Evolutionary conservation across 2,113 vertebrate species (phyloP), one percentile per base, ranked within the genome.

Genomic region (Nanorana parkeri): DNA sequence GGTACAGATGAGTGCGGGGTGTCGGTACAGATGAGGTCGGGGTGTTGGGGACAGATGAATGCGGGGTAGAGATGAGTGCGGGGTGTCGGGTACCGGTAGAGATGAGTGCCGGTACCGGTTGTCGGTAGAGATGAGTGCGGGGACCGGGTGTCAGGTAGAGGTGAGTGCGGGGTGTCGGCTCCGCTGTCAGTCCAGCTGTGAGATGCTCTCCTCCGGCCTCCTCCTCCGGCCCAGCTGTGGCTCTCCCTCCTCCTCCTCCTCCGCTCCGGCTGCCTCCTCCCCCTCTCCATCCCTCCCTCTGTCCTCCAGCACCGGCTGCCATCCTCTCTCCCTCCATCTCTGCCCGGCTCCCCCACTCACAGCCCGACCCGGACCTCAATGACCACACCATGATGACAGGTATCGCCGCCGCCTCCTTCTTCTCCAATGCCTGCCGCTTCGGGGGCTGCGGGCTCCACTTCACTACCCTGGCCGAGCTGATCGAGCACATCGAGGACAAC

Each of bases 391-490:
- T 93, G 94, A 98, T 97, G 96, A 97, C 96, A 92, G 95, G 94
- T 93, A 96, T 97, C 94, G 96, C 96, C 90, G 96, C 96, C 89
- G 96, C 96, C 92, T 98, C 96, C 91, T 97, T 98, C 92, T 98
- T 98, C 88, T 97, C 96, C 92, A 98, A 98, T 90, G 92, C 92
- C 84, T 98, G 96, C 93, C 94, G 94, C 68, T 98, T 98, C 90
- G 94, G 96, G 81, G 94, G 95, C 91, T 98, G 96, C 92, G 96
- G 96, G 85, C 96, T 96, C 21, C 95, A 96, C 91, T 97, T 97
- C 89, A 94, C 95, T 81, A 95, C 93, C 82, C 91, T 98, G 92
- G 91, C 93, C 80, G 96, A 97, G 90, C 96, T 98, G 83, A 98
- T 98, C 89, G 95, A 95, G 87, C 96, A 98, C 93, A 98, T 98